A percentile compares a stretch with the other conserved stretches of the same genome.
These are phyloP conservation scores for Scaptomyza tumidula DNA, from an alignment of 2,888 invertebrate species.

Conservation along the genomic window DNA sequence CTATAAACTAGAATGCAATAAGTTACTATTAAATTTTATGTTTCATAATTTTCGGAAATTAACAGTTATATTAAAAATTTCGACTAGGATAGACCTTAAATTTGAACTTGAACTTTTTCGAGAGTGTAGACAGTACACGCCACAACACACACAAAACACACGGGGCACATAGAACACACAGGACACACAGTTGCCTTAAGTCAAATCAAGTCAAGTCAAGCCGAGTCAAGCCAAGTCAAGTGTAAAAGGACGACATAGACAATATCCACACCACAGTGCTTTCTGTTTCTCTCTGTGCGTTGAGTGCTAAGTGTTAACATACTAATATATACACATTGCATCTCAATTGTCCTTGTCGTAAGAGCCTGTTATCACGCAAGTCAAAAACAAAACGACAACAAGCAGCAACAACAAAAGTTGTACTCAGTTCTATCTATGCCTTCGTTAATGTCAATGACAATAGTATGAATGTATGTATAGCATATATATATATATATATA, in stretches of 20 bases:
- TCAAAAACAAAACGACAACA: slow-evolving; percentile 16
- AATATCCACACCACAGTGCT: slow-evolving; percentile 21
- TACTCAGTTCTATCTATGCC: neutral
- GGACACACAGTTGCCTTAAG: slow-evolving; percentile 57
- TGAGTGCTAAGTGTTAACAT: slow-evolving; percentile 69
- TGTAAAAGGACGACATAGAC: slow-evolving; percentile 54
- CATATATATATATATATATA: neutral
- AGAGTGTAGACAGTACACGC: slow-evolving; percentile 10
- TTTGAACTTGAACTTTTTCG: neutral
- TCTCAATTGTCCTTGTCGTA: slow-evolving; percentile 70
- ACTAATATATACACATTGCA: slow-evolving; percentile 74
- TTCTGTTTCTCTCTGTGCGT: slow-evolving; percentile 1
- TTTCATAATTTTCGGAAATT: no score
- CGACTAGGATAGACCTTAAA: neutral
- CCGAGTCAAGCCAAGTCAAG: slow-evolving; percentile 63
- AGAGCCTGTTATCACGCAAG: slow-evolving; percentile 43
- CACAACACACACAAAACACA: slow-evolving; percentile 23
- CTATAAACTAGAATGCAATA: no score
- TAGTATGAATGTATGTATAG: slow-evolving; percentile 14
- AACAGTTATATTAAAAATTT: no score
- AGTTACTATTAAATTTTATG: no score
- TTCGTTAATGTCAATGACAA: slow-evolving; percentile 32
- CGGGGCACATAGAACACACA: slow-evolving; percentile 32
- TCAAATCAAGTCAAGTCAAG: slow-evolving; percentile 43
- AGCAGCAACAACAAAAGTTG: slow-evolving; percentile 6